Percentiles rank a stretch among this genome's conserved stretches.
These are phyloP conservation scores for Enoplosus armatus DNA, from an alignment of 2,797 vertebrate genomes.

Conservation along the genomic window DNA sequence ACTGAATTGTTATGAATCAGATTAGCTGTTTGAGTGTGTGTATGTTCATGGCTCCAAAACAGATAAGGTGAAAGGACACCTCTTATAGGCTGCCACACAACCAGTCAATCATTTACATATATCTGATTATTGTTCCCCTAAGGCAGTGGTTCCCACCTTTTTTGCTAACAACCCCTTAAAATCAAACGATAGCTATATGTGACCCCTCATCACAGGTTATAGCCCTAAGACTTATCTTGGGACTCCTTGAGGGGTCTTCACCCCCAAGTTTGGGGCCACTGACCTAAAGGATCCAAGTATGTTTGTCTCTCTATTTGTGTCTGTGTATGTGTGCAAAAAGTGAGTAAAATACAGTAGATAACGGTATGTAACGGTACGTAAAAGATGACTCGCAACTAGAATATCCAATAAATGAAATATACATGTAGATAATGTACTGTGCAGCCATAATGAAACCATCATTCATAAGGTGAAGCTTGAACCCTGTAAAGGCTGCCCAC, in stretches of 20 bases:
- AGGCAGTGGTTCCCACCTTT: background rate
- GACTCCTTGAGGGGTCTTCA: background rate
- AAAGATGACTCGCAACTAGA: too few species aligned
- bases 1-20: slow-evolving; percentile 35
- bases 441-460: background rate
- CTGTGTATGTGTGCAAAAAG: too few species aligned
- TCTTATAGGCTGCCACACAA: slow-evolving; percentile 13
- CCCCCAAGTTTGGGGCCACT: background rate
- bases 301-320: background rate
- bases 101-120: background rate
- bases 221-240: too few species aligned
- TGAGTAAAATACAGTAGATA: background rate
- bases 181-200: background rate
- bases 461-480: background rate
- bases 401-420: background rate
- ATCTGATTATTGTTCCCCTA: background rate
- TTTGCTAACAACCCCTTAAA: background rate
- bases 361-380: background rate
- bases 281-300: background rate
- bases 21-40: slow-evolving; percentile 28
- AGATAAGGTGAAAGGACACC: slow-evolving; percentile 35
- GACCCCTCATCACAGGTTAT: background rate
- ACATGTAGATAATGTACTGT: background rate
- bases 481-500: background rate
- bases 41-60: background rate